Conservation (phyloP, 2,888 invertebrate species). For the Lochmaea capreae region DNA sequence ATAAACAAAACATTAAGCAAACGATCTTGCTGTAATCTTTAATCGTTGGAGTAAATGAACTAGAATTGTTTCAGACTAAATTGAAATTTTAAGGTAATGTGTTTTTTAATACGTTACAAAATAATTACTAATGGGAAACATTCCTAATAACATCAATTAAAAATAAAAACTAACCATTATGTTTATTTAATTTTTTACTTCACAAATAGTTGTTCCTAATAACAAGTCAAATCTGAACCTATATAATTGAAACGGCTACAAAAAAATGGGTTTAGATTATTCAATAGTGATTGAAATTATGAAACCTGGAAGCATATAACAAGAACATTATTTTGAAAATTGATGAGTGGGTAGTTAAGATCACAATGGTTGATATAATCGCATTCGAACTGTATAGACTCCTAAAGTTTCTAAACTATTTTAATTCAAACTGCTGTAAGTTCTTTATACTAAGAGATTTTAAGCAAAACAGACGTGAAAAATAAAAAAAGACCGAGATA, state of each 20-base stretch:
- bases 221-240: neutral
- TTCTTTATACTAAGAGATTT: too few relatives aligned
- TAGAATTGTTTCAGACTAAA: neutral
- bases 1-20: neutral
- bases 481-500: too few relatives aligned
- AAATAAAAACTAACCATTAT: neutral
- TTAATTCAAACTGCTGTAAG: too few relatives aligned
- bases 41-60: conserved; percentile 1
- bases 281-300: neutral
- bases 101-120: neutral
- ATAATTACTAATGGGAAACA: neutral
- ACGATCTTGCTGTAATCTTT: neutral
- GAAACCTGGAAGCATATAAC: neutral
- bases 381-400: too few relatives aligned
- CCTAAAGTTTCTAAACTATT: too few relatives aligned
- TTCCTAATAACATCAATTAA: neutral
- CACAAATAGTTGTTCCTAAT: neutral
- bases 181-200: neutral
- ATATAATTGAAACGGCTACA: neutral
- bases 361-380: neutral
- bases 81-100: neutral
- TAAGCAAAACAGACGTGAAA: too few relatives aligned
- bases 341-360: neutral
- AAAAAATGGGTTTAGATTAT: neutral
- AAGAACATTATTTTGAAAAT: conserved; percentile 1